Base-by-base conservation (phyloP, 2,888 invertebrate species). In the Drosophila nr. perissopoda region DNA sequence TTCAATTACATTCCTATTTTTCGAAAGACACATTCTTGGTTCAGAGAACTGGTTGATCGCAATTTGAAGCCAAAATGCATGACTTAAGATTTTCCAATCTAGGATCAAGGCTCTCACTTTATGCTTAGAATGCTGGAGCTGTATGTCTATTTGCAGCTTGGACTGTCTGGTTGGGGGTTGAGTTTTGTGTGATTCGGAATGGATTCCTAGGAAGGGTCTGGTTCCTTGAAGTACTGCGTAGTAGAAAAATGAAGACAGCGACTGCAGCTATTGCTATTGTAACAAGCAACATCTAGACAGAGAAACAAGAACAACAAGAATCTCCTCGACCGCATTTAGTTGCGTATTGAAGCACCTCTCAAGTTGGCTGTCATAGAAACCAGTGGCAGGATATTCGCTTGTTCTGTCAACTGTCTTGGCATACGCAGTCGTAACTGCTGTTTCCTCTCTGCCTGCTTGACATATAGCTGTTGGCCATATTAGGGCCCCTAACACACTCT, bases 381-480 rank as follows among this genome's bases (percentile, higher is more conserved):
- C 10, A 38, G 48, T 10, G 40, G 31, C 33, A 57, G 36, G 13
- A 25, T 8, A 45, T 56, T 33, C 36, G 40, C 51, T 51, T 49
- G 49, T 34, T 73, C 34, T 63, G 33, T 33, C 33, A 33, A 33
- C 10, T 33, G 58, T 38, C 69, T 53, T 75, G 57, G 54, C 49
- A 42, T 13, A 36, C 38, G 60, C 36, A 52, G 51, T 21, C 6
- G 10, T 48, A 11, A 21, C 51, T 38, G 21, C 29, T 34, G 52
- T 31, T 7, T 21, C 31, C 42, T 49, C 8, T 52, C 52, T 5
- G 40, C 40, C 54, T 33, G 69, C 69, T 82, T 82, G 87, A 88
- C 88, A 88, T 80, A 85, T 73, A 83, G 83, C 83, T 69, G 31
- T 27, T 21, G 85, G 85, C 69, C 65, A 76, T 49, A 58, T 70